Evolutionary conservation across 2,797 vertebrate species (phyloP), one percentile per base, ranked within the genome.

Genomic region (Aphelocoma californica): DNA sequence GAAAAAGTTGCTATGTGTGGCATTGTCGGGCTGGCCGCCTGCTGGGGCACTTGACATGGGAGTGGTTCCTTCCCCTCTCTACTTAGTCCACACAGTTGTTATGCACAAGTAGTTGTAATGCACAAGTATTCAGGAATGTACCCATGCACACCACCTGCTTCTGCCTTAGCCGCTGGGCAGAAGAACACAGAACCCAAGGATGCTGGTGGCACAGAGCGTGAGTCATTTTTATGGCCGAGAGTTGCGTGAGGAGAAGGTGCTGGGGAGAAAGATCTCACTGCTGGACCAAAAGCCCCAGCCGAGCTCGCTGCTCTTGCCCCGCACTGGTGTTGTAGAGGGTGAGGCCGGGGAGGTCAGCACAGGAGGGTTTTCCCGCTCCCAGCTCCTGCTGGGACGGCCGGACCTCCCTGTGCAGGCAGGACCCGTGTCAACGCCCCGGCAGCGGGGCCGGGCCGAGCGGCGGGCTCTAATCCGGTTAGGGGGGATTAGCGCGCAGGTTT

Each of bases 231-330:
- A 9, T 15, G 40, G n/a, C 11, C 53, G 1, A 18, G 36, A 86
- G 29, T 12, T 36, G n/a, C 47, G 38, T 19, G 47, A 40, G 44
- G 18, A 66, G 51, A 38, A 53, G 70, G 14, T 18, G 12, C 14
- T 44, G 24, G 9, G 20, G 9, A 66, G 31, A 67, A 71, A n/a
- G 18, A 23, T 31, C 26, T 54, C 44, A 14, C 9, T 2, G 25
- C 88, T 97, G 90, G 93, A 81, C 96, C 97, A 98, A 98, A 99
- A 98, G 96, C 97, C 96, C 98, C 98, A 47, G 83, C 97, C 96
- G 96, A 98, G 98, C 98, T 98, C 94, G 81, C 94, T 96, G 98
- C 97, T 93, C 98, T 98, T 98, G 97, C 95, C 96, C 96, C 94
- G 96, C 98, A 94, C 25, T 34, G 79, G 51, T 77, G 89, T 86